Base-by-base conservation (phyloP, 1,140 invertebrate genomes). In the Drosophila watanabei region DNA sequence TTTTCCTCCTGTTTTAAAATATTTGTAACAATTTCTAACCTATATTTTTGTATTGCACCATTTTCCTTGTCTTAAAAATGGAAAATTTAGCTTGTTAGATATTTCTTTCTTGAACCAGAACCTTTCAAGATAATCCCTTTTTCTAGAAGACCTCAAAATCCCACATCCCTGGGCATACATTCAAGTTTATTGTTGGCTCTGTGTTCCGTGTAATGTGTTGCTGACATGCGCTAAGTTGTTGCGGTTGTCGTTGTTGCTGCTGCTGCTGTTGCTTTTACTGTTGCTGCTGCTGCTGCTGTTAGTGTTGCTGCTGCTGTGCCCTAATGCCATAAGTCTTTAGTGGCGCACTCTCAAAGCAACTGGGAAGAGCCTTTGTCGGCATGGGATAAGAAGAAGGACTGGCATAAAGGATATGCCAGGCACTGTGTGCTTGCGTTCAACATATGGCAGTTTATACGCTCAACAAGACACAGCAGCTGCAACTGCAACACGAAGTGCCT, bases 261-360 rank as follows among this genome's bases (percentile, higher is more conserved):
- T 54, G 56, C n/a, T 79, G 39, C 8, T 62, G 43, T 41, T 65
- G 46, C 14, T 73, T 48, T 16, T 64, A 16, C 5, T 66, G 37
- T 18, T 39, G 14, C 16, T 46, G 43, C 18, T 48, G 51, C n/a
- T 54, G 30, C 4, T 52, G n/a, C 49, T 52, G 11, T 35, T 54
- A 33, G n/a, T 56, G 20, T 48, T 68, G 77, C 37, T 84, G 49
- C 51, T 82, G 49, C 51, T 82, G 58, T 79, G 75, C 64, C 63
- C 65, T 79, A 86, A 86, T 86, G 79, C 80, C 83, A 79, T 82
- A 85, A 86, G 82, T 81, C 82, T 81, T 85, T 85, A 75, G 79
- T 64, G 60, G 39, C 32, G 61, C 35, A 39, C 72, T 77, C 60
- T 64, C 66, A 82, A 79, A 81, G 82, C 61, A 49, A 69, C 51